Evolutionary conservation across 2,888 invertebrate species (phyloP), one percentile per base, ranked within the genome.

Genomic region (Athrips mouffetella): DNA sequence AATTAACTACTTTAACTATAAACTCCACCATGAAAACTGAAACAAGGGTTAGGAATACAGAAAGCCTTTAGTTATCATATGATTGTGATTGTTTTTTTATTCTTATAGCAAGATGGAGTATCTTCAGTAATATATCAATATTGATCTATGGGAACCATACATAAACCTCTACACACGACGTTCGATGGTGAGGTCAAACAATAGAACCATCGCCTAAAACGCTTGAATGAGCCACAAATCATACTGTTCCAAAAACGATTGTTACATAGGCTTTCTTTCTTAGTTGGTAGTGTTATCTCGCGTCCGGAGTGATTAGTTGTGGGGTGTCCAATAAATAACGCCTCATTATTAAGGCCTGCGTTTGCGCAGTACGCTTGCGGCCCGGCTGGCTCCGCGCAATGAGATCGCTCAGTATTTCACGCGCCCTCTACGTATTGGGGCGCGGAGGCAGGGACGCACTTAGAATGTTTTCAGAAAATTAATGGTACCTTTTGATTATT

Each of bases 311-410:
- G 78, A 80, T 82, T 81, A 79, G 77, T 79, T 70, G 60, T 63
- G 71, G 70, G 70, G 72, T 71, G 79, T 76, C 70, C 74, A 79
- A 84, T 86, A 85, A 86, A 84, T 83, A 84, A 83, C 76, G 71
- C 73, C 84, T 83, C 77, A 83, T 86, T 86, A 86, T 76, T 76
- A 79, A 76, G 68, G 76, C 13, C 3, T 18, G 16, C 23, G 41
- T 10, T 11, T 16, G 20, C 25, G n/a, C n/a, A n/a, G n/a, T n/a
- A n/a, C n/a, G 42, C 42, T 42, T 18, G 42, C 70, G 64, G 69
- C 41, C 30, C 33, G 16, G 20, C 37, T 7, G 23, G 49, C 30
- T 16, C 25, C 67, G 60, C 59, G 65, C 70, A 66, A 66, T 66
- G 65, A 67, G 74, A 76, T 76, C 70, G 72, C 62, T 63, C 67